Conservation (phyloP, 1,140 invertebrate genomes). For the Tribolium castaneum region DNA sequence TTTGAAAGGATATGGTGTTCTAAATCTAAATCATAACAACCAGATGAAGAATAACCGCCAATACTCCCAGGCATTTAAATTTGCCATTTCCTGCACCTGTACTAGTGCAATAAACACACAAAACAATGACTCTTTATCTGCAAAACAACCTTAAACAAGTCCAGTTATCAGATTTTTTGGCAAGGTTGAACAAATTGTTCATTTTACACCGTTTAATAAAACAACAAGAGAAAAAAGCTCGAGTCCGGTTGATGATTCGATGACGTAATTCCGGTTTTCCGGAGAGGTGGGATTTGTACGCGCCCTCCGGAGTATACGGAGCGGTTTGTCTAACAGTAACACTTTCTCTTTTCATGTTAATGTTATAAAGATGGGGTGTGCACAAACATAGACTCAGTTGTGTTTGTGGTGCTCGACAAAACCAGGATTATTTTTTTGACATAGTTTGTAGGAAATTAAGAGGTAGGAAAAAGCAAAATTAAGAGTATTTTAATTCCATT, state of each 20-base stretch:
- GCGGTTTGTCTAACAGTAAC: not conserved
- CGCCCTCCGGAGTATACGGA: constrained; percentile 1
- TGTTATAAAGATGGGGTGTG: constrained; percentile 40
- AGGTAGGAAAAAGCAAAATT: not conserved
- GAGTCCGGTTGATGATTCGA: not conserved
- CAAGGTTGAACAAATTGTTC: too few relatives aligned
- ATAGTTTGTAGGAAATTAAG: not conserved
- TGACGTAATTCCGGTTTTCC: constrained; percentile 20
- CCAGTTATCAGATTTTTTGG: too few relatives aligned
- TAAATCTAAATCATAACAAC: not conserved
- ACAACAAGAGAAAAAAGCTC: not conserved
- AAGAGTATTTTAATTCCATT: not conserved
- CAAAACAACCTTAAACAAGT: not conserved
- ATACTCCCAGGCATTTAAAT: not conserved
- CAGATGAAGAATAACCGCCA: not conserved
- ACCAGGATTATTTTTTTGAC: constrained; percentile 2
- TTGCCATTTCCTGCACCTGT: not conserved
- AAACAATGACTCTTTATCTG: not conserved
- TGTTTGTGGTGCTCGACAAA: constrained; percentile 9
- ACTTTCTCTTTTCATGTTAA: constrained; percentile 37
- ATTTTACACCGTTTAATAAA: too few relatives aligned
- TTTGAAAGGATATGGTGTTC: not conserved
- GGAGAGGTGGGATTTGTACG: not conserved
- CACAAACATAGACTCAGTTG: constrained; percentile 2
- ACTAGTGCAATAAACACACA: not conserved